Evolutionary conservation across 1,140 invertebrate genomes (phyloP), one percentile per base, ranked within the genome.

Genomic region (Oncopodura yosiiana): DNA sequence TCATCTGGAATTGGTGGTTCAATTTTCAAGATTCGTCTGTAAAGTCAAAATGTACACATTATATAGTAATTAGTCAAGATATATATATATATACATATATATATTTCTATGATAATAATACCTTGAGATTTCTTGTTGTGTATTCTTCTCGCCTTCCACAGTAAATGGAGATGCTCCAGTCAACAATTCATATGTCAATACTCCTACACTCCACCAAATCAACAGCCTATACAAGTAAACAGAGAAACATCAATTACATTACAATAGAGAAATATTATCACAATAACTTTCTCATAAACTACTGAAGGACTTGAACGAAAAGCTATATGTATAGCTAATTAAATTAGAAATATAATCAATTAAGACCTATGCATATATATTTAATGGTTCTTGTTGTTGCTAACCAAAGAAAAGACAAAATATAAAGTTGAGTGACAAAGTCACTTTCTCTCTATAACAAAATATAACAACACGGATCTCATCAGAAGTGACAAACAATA

Each of bases 161-260:
- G 92, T 94, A 70, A 97, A 98, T n/a, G 94, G 94, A 0, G 92
- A 95, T 3, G 89, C 89, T 21, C 94, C 93, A 1, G 92, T 96
- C n/a, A 98, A 71, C 8, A 98, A 77, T 73, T 98, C 94, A 75
- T 94, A 97, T 0, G 88, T 91, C 14, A 98, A 73, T 0, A 97
- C 92, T n/a, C 93, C 93, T 1, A 97, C 83, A 45, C 89, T 92
- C 92, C 92, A 96, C 92, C 93, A 97, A n/a, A 73, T 96, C 93
- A 2, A 94, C 92, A 58, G 88, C 86, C 87, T 90, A 74, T 12
- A 43, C 53, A 24, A 34, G 5, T 14, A 53, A 37, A 24, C 8
- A 57, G 24, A 54, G 14, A 55, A n/a, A n/a, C 36, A 38, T 5
- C 36, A 3, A 8, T 38, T 38, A 38, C n/a, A n/a, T n/a, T n/a